Evolutionary conservation across 2,797 vertebrate species (phyloP), one percentile per base, ranked within the genome.

Genomic region (Microctenopoma steveboyesi): DNA sequence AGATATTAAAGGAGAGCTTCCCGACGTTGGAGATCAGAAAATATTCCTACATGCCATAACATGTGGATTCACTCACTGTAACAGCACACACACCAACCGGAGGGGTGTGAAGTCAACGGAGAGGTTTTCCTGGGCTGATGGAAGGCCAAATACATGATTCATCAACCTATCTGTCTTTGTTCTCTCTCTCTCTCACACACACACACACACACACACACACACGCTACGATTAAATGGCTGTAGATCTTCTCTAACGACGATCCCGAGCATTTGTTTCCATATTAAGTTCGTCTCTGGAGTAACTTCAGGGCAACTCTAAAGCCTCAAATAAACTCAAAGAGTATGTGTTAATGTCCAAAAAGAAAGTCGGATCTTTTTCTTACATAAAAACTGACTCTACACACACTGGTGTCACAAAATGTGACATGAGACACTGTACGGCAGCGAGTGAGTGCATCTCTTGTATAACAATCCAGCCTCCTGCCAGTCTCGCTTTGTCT

Each of bases 401-500:
- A 30, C 25, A 48, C 14, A 6, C 37, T 15, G 50, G 45, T 61
- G 69, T 61, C 10, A 45, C 48, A 10, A 30, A 55, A 53, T 72
- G 80, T 63, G 74, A 82, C 71, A 74, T 61, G 66, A 81, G 60
- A 78, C 68, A 49, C 65, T 30, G 78, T 2, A 52, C 57, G 43
- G 67, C 28, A 45, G 37, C 46, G 15, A 65, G 54, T 40, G 55
- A 48, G 65, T 70, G 78, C 72, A 74, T 66, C 64, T 78, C 78
- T 85, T 81, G 81, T 82, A 67, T 76, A 86, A 85, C 75, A 72
- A 63, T 59, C 53, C 77, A 51, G 67, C 64, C 78, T 79, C 49
- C 73, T 80, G 83, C 85, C 89, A 87, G 79, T 77, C 61, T 59
- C 37, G 69, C 82, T 58, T 69, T 28, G 65, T 76, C 78, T 70